Evolutionary conservation across 2,113 vertebrate species (phyloP).

Genomic region (Calcarius ornatus): DNA sequence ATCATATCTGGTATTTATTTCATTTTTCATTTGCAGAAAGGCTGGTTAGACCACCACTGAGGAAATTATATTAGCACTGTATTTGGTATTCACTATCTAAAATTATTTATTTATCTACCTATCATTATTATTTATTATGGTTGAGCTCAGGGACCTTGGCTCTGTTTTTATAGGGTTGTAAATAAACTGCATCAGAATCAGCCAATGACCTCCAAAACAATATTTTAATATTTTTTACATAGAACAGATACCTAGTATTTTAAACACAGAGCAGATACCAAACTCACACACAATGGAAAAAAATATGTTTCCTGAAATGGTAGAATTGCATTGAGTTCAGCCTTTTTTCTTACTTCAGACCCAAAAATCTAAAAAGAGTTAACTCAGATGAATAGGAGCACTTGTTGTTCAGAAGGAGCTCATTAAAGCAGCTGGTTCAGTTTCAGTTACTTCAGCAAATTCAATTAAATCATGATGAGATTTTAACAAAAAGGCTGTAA

Average conservation of each 20-base stretch:
- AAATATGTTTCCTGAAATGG: background rate
- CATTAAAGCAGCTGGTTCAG: background rate
- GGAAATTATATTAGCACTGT: background rate
- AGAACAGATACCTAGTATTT: background rate
- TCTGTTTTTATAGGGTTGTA: background rate
- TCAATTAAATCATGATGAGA: background rate
- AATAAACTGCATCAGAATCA: background rate
- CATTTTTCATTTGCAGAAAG: background rate
- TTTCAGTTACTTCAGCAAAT: background rate
- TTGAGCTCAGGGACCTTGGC: background rate
- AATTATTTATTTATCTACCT: background rate
- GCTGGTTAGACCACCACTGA: background rate
- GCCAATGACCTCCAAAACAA: background rate
- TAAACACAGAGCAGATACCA: background rate
- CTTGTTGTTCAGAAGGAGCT: background rate
- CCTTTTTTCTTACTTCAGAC: background rate
- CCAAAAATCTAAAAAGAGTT: background rate
- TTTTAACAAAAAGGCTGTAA: background rate
- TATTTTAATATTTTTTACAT: background rate
- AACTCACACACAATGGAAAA: background rate
- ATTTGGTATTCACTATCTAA: background rate
- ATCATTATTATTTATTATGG: background rate
- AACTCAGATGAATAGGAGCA: background rate
- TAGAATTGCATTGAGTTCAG: background rate
- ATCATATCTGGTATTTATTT: background rate